phyloP scores from a whole-genome alignment of 2,113 vertebrate genomes.

The Psittacula cyanocephala region DNA sequence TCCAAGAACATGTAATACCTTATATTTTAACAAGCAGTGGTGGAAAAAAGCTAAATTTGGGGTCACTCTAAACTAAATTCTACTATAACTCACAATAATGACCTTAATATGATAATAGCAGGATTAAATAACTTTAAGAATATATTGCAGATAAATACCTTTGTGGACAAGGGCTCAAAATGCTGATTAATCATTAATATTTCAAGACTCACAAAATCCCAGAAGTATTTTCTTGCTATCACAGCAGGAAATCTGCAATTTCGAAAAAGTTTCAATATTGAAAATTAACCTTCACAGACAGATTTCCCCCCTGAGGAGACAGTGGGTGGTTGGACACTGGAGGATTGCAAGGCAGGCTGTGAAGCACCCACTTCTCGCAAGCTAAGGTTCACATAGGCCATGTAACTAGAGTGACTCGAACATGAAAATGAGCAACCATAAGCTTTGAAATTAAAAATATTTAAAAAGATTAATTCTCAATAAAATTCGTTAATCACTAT shows the following conservation, averaged over 20 bases:
- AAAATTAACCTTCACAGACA: neutral
- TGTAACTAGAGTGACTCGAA: fast-evolving
- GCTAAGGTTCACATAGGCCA: fast-evolving
- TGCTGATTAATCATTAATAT: neutral
- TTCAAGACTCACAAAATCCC: neutral
- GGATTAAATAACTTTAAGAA: neutral
- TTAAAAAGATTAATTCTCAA: neutral
- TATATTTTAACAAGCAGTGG: neutral
- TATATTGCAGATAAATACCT: neutral
- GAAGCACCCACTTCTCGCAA: neutral
- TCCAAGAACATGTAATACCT: neutral
- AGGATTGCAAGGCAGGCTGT: neutral
- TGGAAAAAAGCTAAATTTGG: neutral
- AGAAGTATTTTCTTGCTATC: neutral
- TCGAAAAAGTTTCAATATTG: neutral
- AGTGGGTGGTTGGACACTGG: fast-evolving
- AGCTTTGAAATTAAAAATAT: neutral
- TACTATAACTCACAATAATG: neutral
- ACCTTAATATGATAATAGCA: neutral
- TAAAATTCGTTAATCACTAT: neutral
- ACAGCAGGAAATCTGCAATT: neutral
- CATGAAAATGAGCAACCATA: neutral
- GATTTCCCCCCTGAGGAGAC: neutral
- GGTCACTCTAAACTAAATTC: neutral
- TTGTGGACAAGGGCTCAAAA: neutral